These are phyloP conservation scores for Spongilla lacustris DNA, from an alignment of 37 sponge, comb jelly and placozoan species.

Conservation along the genomic window DNA sequence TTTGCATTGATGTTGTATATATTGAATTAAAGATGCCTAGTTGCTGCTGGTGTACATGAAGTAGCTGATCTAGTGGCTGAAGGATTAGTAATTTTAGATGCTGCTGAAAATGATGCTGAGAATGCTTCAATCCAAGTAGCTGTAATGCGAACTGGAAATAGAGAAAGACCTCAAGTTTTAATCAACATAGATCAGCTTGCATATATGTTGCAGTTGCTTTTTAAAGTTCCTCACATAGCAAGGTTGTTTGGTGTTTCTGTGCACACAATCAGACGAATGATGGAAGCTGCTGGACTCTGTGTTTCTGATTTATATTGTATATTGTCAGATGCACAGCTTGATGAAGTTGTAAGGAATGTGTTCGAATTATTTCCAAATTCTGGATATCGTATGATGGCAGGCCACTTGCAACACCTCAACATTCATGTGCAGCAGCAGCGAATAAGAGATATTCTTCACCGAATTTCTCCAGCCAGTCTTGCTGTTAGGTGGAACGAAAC, in stretches of 20 bases:
- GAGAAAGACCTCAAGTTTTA: background rate
- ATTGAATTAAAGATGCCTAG: too few species aligned
- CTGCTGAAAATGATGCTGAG: too few species aligned
- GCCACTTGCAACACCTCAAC: background rate
- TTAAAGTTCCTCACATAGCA: background rate
- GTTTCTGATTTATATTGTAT: too few species aligned
- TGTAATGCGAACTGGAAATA: background rate
- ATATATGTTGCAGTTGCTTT: background rate
- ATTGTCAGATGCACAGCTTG: background rate
- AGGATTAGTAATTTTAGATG: too few species aligned
- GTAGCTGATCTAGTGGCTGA: too few species aligned
- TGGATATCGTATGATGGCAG: conserved; percentile 8
- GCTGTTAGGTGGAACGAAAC: too few species aligned
- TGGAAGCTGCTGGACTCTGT: background rate
- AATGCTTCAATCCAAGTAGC: too few species aligned
- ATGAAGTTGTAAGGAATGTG: background rate
- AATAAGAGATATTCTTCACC: background rate
- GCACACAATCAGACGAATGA: background rate
- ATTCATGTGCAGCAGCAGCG: conserved; percentile 3
- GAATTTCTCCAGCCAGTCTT: too few species aligned
- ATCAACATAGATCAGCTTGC: background rate
- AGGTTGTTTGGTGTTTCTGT: conserved; percentile 7
- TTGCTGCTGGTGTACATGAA: too few species aligned
- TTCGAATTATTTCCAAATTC: background rate
- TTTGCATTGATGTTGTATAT: too few species aligned